Percentiles rank a stretch among this genome's conserved stretches.
Evolutionary conservation across 2,113 vertebrate genomes (phyloP).

Genomic region (Xenopus tropicalis): DNA sequence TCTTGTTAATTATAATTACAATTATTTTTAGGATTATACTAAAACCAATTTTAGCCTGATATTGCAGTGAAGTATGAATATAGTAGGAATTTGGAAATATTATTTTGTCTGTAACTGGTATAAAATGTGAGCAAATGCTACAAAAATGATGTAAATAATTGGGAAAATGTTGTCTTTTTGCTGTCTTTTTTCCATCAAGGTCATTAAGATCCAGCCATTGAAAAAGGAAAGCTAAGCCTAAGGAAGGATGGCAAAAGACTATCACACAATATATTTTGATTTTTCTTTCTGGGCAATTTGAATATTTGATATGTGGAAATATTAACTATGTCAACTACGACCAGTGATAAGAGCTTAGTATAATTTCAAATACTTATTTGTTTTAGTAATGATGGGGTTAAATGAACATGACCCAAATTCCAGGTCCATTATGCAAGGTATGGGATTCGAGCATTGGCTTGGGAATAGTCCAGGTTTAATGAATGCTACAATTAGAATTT

Average conservation of each 20-base stretch:
- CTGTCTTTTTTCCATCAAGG: no score
- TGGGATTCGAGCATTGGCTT: constrained; percentile 68
- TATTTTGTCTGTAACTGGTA: no score
- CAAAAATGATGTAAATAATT: no score
- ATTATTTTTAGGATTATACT: no score
- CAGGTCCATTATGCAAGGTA: constrained; percentile 63
- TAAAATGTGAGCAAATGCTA: no score
- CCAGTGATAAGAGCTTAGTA: background rate
- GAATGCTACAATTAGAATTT: constrained; percentile 87
- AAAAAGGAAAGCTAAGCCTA: no score
- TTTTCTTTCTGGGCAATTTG: background rate
- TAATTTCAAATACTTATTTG: background rate
- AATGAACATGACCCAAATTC: constrained; percentile 71
- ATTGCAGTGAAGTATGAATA: no score
- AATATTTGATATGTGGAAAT: background rate
- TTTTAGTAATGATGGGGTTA: constrained; percentile 28
- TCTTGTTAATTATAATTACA: no score
- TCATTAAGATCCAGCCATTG: no score
- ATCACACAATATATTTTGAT: background rate
- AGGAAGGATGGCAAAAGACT: background rate
- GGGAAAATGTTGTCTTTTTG: no score
- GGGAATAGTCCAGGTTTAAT: constrained; percentile 82
- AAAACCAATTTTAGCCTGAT: no score
- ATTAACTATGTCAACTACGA: background rate
- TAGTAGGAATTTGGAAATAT: no score